Percentiles rank a stretch among this genome's conserved stretches.
These are phyloP conservation scores for Philereme vetulata DNA, from an alignment of 2,888 invertebrate genomes.

Conservation along the genomic window DNA sequence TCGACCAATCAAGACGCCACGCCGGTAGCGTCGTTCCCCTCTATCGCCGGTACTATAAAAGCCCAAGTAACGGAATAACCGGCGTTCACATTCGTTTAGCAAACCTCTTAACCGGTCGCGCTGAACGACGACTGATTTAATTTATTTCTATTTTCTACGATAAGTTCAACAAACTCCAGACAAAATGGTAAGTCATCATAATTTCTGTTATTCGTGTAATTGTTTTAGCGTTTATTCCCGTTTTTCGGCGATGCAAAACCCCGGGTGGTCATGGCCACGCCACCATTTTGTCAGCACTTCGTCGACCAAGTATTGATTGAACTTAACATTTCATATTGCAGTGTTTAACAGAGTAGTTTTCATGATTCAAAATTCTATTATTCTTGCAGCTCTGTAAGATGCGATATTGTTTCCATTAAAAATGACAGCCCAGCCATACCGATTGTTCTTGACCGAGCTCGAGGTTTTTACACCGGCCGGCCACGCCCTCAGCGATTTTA, in stretches of 20 bases:
- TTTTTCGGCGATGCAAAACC: constrained; percentile 41
- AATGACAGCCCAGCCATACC: constrained; percentile 13
- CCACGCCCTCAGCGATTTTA: constrained; percentile 39
- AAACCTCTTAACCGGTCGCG: constrained; percentile 87
- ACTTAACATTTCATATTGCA: too few species aligned
- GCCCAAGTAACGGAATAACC: constrained; percentile 70
- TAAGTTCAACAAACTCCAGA: constrained; percentile 77
- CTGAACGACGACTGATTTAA: constrained; percentile 84
- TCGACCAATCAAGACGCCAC: constrained; percentile 73
- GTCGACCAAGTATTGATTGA: constrained; percentile 37
- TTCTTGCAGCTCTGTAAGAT: constrained; percentile 29
- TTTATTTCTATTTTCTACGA: constrained; percentile 70
- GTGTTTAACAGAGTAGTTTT: constrained; percentile 3
- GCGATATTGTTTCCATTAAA: constrained; percentile 37
- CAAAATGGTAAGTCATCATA: constrained; percentile 76
- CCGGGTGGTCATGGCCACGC: constrained; percentile 63
- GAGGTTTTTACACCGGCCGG: constrained; percentile 46
- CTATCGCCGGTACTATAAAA: constrained; percentile 83
- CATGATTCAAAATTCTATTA: constrained; percentile 4
- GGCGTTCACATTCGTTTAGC: constrained; percentile 85
- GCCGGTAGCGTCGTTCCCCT: constrained; percentile 78
- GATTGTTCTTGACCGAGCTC: constrained; percentile 34
- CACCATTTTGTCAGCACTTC: constrained; percentile 73
- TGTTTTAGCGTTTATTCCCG: constrained; percentile 26
- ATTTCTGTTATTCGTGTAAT: constrained; percentile 29